Percentiles rank a stretch among this genome's conserved stretches.
Evolutionary conservation across 2,888 invertebrate species (phyloP).

Genomic region (Callyntrura guangdongensis): DNA sequence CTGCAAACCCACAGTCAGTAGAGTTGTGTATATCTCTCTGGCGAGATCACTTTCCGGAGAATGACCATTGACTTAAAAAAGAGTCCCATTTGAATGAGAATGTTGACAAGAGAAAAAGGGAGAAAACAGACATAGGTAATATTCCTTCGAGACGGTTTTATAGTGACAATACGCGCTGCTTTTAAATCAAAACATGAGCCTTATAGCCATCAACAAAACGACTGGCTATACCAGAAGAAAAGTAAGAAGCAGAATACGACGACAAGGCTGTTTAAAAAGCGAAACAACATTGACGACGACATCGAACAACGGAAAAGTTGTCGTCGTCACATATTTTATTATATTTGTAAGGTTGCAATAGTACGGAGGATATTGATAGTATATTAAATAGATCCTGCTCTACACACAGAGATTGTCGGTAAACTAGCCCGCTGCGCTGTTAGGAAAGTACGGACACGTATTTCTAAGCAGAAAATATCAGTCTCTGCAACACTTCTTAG

Average conservation of each 20-base stretch:
- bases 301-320: conserved; percentile 20
- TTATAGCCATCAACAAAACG: conserved; percentile 47
- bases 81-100: conserved; percentile 65
- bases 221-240: background rate
- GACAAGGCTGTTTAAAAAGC: background rate
- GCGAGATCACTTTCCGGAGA: conserved; percentile 61
- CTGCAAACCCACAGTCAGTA: background rate
- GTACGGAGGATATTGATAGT: background rate
- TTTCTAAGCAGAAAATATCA: conserved; percentile 6
- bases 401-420: background rate
- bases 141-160: conserved; percentile 38
- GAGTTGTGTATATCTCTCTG: background rate
- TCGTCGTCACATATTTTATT: conserved; percentile 66
- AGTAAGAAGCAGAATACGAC: background rate
- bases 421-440: too few species aligned
- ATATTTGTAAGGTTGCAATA: conserved; percentile 54
- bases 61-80: conserved; percentile 72
- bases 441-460: background rate
- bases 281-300: background rate
- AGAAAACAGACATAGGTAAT: background rate
- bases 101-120: conserved; percentile 31
- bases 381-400: background rate
- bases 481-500: background rate
- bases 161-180: background rate
- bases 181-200: conserved; percentile 55